These are phyloP conservation scores for Passer montanus DNA, from an alignment of 2,113 vertebrate species.

Conservation along the genomic window DNA sequence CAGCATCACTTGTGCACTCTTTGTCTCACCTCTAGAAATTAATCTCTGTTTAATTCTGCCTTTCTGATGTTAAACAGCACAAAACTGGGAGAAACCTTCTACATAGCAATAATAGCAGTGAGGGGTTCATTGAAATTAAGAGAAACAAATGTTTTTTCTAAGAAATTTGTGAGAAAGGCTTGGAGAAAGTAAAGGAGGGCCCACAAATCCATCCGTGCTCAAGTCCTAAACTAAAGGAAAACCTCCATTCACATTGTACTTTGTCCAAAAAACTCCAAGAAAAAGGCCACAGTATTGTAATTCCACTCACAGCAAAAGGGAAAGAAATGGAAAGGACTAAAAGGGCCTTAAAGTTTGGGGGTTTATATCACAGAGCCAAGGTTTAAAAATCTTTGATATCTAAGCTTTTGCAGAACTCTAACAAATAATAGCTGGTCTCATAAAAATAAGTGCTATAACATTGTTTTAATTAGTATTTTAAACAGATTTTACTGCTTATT, in stretches of 20 bases:
- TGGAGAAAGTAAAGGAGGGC: neutral
- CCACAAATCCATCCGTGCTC: too few species aligned
- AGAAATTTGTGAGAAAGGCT: fast-evolving
- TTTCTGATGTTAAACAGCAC: neutral
- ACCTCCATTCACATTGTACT: neutral
- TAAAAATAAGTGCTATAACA: neutral
- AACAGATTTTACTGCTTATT: neutral
- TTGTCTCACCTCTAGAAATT: neutral
- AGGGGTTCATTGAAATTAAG: neutral
- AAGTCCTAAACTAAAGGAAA: neutral
- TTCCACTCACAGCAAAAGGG: neutral
- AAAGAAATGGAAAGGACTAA: neutral
- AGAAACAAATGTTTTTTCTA: too few species aligned
- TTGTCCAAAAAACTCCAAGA: neutral
- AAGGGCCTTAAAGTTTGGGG: neutral
- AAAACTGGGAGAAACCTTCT: neutral
- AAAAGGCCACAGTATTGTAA: neutral
- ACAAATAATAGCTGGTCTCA: neutral
- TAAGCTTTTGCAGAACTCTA: neutral
- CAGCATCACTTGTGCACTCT: neutral
- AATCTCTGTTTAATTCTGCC: neutral
- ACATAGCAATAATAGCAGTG: fast-evolving
- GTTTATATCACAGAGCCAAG: neutral
- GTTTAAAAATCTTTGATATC: neutral
- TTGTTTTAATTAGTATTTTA: neutral